phyloP scores from a whole-genome alignment of 2,888 invertebrate genomes.

The Andricus curvator region DNA sequence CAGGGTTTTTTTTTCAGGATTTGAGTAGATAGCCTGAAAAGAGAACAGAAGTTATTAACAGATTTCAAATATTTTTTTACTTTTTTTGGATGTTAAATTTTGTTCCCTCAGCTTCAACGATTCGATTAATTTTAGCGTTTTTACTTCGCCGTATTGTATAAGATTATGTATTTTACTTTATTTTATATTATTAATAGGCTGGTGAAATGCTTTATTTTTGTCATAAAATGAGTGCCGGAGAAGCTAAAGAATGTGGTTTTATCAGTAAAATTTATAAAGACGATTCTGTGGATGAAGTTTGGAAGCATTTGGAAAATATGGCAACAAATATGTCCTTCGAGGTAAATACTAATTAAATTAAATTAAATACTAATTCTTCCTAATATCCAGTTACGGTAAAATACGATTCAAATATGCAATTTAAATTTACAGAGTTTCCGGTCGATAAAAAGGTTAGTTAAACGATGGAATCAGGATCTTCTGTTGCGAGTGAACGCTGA shows the following conservation, averaged over 20 bases:
- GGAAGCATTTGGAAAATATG: slow-evolving; percentile 59
- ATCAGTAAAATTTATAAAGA: slow-evolving; percentile 88
- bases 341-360: slow-evolving; percentile 52
- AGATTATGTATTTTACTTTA: slow-evolving; percentile 44
- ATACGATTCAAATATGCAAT: neutral
- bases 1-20: too few relatives aligned
- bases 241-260: slow-evolving; percentile 89
- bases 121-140: too few relatives aligned
- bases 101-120: too few relatives aligned
- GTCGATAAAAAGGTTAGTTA: slow-evolving; percentile 86
- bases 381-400: neutral
- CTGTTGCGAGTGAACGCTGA: slow-evolving; percentile 84
- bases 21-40: too few relatives aligned
- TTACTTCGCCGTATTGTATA: too few relatives aligned
- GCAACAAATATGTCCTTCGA: slow-evolving; percentile 59
- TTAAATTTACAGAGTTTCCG: slow-evolving; percentile 80
- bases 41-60: too few relatives aligned
- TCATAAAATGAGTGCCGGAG: slow-evolving; percentile 87
- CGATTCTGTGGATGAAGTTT: slow-evolving; percentile 80
- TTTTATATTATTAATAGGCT: slow-evolving; percentile 77
- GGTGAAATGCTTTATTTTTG: slow-evolving; percentile 84
- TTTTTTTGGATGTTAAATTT: too few relatives aligned
- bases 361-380: neutral
- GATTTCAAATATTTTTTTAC: too few relatives aligned
- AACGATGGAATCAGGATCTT: slow-evolving; percentile 81